phyloP scores from a whole-genome alignment of 2,888 invertebrate genomes.

The Eledona agricola region DNA sequence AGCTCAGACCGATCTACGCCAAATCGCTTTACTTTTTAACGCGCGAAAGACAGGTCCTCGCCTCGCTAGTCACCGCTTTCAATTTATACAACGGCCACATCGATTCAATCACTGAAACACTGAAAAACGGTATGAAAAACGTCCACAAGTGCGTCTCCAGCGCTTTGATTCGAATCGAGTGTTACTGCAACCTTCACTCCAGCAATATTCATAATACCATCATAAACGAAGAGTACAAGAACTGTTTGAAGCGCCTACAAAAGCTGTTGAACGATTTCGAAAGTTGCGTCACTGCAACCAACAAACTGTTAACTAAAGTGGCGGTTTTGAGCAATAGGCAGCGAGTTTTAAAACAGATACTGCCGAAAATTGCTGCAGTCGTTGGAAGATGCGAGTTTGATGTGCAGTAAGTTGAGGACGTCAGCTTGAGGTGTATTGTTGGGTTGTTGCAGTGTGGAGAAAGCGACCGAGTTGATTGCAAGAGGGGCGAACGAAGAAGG shows the following conservation, averaged over 20 bases:
- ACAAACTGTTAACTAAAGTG: no score
- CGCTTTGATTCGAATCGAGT: slow-evolving; percentile 39
- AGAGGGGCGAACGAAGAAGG: slow-evolving; percentile 61
- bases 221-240: slow-evolving; percentile 36
- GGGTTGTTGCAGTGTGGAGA: slow-evolving; percentile 23
- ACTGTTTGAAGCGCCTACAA: slow-evolving; percentile 39
- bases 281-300: no score
- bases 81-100: slow-evolving; percentile 38
- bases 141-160: slow-evolving; percentile 19
- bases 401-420: slow-evolving; percentile 25
- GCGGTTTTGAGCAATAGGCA: no score
- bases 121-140: slow-evolving; percentile 32
- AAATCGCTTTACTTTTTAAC: slow-evolving; percentile 46
- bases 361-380: no score
- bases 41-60: slow-evolving; percentile 38
- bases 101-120: slow-evolving; percentile 28
- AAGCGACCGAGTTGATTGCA: slow-evolving; percentile 50
- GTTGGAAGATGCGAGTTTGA: slow-evolving; percentile 35
- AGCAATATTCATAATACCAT: slow-evolving; percentile 36
- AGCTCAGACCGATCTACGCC: slow-evolving; percentile 41
- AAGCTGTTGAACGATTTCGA: slow-evolving; percentile 39
- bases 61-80: slow-evolving; percentile 38
- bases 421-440: neutral
- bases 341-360: no score
- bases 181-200: slow-evolving; percentile 27